Percentiles rank a stretch among this genome's conserved stretches.
phyloP scores from a whole-genome alignment of 2,888 invertebrate species.

The Watsonalla binaria region DNA sequence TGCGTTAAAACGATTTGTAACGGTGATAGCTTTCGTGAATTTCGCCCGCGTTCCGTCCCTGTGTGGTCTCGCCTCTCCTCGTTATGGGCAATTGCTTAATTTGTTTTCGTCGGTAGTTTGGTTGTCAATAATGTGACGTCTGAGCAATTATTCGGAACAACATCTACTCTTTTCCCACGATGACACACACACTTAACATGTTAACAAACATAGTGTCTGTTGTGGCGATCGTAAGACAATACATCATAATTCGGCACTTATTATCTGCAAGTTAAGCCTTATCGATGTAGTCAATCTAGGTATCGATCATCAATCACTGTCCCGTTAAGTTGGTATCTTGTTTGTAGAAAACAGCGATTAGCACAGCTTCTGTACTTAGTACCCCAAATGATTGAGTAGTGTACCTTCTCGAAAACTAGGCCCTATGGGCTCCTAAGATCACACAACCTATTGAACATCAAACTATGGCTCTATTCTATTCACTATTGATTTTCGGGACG shows the following conservation, averaged over 20 bases:
- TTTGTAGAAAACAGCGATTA: not conserved
- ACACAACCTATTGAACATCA: not conserved
- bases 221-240: too few species aligned
- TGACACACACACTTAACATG: constrained; percentile 4
- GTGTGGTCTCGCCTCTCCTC: constrained; percentile 58
- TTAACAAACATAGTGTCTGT: not conserved
- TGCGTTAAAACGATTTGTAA: constrained; percentile 73
- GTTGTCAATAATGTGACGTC: constrained; percentile 51
- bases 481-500: too few species aligned
- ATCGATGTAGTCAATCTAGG: not conserved
- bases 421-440: not conserved
- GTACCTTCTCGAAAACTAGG: not conserved
- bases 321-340: not conserved
- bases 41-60: constrained; percentile 56
- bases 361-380: not conserved
- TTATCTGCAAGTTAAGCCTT: not conserved
- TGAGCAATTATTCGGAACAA: constrained; percentile 44
- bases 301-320: not conserved
- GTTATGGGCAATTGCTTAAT: constrained; percentile 40
- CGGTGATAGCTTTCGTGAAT: constrained; percentile 71
- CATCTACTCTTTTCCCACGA: constrained; percentile 31
- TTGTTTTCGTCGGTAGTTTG: constrained; percentile 46
- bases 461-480: not conserved
- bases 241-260: not conserved
- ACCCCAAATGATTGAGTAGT: not conserved